Base-by-base conservation (phyloP, 2,888 invertebrate species). In the Agriopis aurantiaria region DNA sequence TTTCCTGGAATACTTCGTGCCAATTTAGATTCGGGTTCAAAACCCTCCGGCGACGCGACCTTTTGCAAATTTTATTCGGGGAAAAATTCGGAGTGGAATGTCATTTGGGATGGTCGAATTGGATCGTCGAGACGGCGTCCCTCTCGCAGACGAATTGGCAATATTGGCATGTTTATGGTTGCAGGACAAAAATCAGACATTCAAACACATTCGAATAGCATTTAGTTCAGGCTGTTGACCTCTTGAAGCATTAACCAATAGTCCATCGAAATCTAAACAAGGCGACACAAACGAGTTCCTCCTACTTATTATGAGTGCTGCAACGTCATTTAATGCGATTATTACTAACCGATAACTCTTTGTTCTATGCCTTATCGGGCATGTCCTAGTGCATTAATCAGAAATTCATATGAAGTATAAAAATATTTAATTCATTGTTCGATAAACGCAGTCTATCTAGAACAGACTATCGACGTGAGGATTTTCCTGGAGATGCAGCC, bases 11-110 rank as follows among this genome's bases (percentile, higher is more conserved):
- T 75, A 68, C 60, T 75, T 75, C 71, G 64, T 63, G 61, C 73
- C 67, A 74, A 77, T 74, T 75, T 77, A 73, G 70, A 74, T 69
- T 75, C 51, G 71, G 70, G 74, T 71, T 67, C 68, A 65, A 76
- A 69, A 69, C 66, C 64, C 71, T 59, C 60, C 49, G 66, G 46
- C 46, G 60, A 59, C 60, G 62, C 40, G 71, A 73, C 68, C 66
- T 75, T 75, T 74, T 57, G 66, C 66, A 73, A 72, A 62, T 71
- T 65, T 68, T 63, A 71, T 70, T 69, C 53, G 58, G 48, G 67
- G 59, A 72, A 65, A 63, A 65, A 63, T 46, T 65, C 53, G 57
- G 62, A 58, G 41, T 59, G 45, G 17, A 64, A 71, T 65, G 56
- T 63, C 11, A 45, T 66, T 58, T 55, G 49, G 58, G 46, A 56